Percentiles rank a stretch among this genome's conserved stretches.
phyloP scores from a whole-genome alignment of 2,888 invertebrate genomes.

The Lacanobia wlatinum region DNA sequence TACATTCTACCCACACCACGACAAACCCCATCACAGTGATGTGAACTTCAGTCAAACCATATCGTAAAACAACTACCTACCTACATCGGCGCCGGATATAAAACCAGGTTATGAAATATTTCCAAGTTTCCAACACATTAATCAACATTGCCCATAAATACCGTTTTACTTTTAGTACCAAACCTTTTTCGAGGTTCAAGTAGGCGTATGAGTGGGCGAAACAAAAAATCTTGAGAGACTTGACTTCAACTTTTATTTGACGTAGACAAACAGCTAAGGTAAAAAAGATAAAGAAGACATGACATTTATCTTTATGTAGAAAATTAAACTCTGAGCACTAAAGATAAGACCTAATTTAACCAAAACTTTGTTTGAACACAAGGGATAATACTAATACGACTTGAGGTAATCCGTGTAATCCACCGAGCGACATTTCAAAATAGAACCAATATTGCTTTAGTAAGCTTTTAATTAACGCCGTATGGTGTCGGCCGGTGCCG shows the following conservation, averaged over 20 bases:
- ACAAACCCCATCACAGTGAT: not conserved
- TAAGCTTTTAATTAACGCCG: no score
- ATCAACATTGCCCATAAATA: conserved; percentile 19
- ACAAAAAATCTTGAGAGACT: not conserved
- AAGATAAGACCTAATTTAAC: not conserved
- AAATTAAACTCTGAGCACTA: not conserved
- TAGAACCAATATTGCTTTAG: conserved; percentile 13
- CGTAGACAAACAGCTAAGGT: not conserved
- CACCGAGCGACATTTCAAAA: conserved; percentile 1
- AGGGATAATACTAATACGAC: not conserved
- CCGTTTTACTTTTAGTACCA: not conserved
- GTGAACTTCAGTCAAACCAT: not conserved
- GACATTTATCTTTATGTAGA: not conserved
- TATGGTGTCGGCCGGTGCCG: no score
- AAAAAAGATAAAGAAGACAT: not conserved
- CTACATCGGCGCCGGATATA: conserved; percentile 13
- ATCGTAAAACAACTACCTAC: conserved; percentile 19
- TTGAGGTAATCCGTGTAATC: conserved; percentile 20
- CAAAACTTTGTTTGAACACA: not conserved
- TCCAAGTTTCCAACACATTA: conserved; percentile 9
- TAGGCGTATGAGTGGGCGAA: conserved; percentile 18
- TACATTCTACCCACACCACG: not conserved
- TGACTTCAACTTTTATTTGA: conserved; percentile 2
- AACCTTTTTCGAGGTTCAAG: conserved; percentile 4
- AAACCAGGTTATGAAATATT: conserved; percentile 23